Evolutionary conservation across 2,797 vertebrate genomes (phyloP), one percentile per base, ranked within the genome.

Genomic region (Lepidocolaptes lacrymiger): DNA sequence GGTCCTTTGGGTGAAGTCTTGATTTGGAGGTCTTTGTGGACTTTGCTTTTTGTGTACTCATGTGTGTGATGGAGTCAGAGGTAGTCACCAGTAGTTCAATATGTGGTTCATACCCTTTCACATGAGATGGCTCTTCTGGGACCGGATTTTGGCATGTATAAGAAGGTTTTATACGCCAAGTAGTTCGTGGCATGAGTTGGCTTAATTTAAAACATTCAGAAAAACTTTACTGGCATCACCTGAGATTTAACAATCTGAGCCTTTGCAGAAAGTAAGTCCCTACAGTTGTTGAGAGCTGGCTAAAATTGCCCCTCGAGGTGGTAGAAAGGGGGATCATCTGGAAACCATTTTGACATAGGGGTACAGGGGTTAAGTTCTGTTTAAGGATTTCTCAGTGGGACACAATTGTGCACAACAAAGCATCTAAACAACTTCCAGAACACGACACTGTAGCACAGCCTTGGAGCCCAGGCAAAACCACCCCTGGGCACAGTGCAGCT

Each of bases 381-480:
- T 36, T 73, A 64, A 81, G 28, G 46, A 18, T 48, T 74, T 68
- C 46, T 85, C 14, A 7, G 19, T 52, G 0, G 2, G 41, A 41
- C 27, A 13, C 3, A 37, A 14, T 8, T 37, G 14, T 37, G 16
- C 21, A 39, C 32, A 75, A 17, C 17, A 61, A 49, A 83, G 1
- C 37, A 43, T 15, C 58, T 48, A 19, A 91, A 27, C 1, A 4
- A 4, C 27, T 88, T 85, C 49, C 48, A 82, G 67, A 73, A 22
- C 48, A 28, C 0, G 0, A 23, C 6, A 3, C 6, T 41, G 10
- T 72, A 11, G 8, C 18, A 12, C 12, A 58, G 48, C 44, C n/a
- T 74, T 30, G 34, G 37, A 88, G 41, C 9, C 24, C 39, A 19
- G 41, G 55, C 7, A 78, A 79, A 92, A 52, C 14, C 54, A 66